Conservation (phyloP, 2,797 vertebrate genomes). For the Anabacerthia variegaticeps region DNA sequence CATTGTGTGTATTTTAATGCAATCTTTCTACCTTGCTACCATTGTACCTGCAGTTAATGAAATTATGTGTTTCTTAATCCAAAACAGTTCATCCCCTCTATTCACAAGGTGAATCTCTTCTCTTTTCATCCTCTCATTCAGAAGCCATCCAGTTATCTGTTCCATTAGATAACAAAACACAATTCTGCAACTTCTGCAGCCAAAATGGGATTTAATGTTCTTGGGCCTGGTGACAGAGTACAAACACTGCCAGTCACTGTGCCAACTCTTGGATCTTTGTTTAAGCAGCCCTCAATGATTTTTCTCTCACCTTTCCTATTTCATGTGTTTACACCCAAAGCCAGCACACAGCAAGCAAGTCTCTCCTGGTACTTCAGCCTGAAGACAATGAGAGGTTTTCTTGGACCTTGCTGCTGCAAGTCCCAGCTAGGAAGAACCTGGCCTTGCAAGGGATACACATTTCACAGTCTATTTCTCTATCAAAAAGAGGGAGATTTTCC, state of each 20-base stretch:
- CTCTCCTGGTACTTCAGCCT: background rate
- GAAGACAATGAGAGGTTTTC: background rate
- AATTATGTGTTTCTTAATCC: background rate
- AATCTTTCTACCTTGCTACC: background rate
- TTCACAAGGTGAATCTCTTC: background rate
- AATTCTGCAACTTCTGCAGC: constrained; percentile 23
- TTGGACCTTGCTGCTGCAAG: background rate
- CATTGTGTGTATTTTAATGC: background rate
- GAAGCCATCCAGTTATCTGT: constrained; percentile 24
- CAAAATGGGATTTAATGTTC: constrained; percentile 48
- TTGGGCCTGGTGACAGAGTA: constrained; percentile 7
- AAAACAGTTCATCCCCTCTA: background rate
- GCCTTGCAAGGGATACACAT: background rate
- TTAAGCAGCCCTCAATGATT: background rate
- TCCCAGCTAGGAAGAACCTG: background rate
- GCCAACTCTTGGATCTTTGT: background rate
- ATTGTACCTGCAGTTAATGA: background rate
- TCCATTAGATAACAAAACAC: constrained; percentile 36
- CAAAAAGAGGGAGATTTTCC: background rate
- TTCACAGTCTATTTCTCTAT: background rate
- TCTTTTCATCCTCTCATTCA: background rate
- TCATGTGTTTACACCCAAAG: background rate
- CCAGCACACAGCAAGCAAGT: background rate
- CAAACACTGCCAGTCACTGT: background rate
- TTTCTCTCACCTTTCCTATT: background rate